Base-by-base conservation (phyloP, 2,888 invertebrate genomes). In the Philereme vetulata region DNA sequence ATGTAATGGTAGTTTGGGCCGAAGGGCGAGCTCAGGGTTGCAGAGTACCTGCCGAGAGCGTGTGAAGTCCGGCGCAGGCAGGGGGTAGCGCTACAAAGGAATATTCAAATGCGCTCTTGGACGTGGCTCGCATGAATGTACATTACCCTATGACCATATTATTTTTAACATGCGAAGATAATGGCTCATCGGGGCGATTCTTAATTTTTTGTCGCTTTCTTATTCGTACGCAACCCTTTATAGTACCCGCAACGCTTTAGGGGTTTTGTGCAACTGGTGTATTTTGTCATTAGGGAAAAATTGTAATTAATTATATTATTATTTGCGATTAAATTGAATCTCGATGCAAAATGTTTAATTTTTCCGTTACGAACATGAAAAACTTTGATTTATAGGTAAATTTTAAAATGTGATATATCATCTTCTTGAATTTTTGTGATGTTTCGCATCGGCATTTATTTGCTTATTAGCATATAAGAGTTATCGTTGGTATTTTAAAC, bases 121-220 rank as follows among this genome's bases (percentile, higher is more conserved):
- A 91, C 92, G 86, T 76, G 84, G 83, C 88, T 82, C 84, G 85
- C 87, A 86, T 90, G 86, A 91, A 90, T 90, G 87, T 88, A 74
- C 88, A 86, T 84, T 88, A 87, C 92, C 89, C 91, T 88, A 91
- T 88, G 90, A 89, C 90, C 90, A 85, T 90, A 91, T 91, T 91
- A 91, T 92, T 92, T 92, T 88, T 90, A 91, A 86, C 88, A 86
- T 88, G 80, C 81, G 78, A 89, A 90, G 92, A 92, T 92, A 92
- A 92, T 91, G 81, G 89, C 86, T 84, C 88, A 91, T 91, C 92
- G 91, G 88, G 89, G 88, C 87, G 90, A 92, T 90, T 91, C 88
- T 87, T 88, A 90, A 88, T 90, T 90, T 90, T 90, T 90, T 88
- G 84, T 86, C 76, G 84, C 82, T 83, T 88, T 85, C 88, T 90